Base-by-base conservation (phyloP, 2,113 vertebrate species). In the Psettodes erumei region DNA sequence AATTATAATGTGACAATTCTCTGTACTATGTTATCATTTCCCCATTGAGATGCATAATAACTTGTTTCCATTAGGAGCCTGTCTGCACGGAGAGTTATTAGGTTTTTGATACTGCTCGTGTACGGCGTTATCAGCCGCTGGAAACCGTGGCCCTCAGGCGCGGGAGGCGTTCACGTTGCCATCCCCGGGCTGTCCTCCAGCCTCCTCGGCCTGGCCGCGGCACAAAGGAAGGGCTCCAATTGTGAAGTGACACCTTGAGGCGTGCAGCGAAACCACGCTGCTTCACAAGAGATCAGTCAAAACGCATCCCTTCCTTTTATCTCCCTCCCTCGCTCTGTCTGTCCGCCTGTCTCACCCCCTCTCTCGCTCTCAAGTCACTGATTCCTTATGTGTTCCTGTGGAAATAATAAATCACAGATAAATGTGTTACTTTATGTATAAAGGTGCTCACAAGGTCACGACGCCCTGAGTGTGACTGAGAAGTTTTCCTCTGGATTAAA, bases 1-100 rank as follows among this genome's bases (percentile, higher is more conserved):
- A 75, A 88, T 86, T 76, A 86, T 68, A 85, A 85, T 73, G 85
- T 79, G 73, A 88, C 89, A 75, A 61, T 85, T 86, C 58, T 79
- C 68, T 59, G 62, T 37, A 23, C 60, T 45, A n/a, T 59, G 68
- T 68, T 68, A 82, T 79, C 59, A 73, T 71, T 71, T 71, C 55
- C 27, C 81, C 54, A 78, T 82, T 74, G 53, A 83, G 63, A 77
- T 73, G 83, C 66, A 85, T 77, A 86, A 88, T 85, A 71, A 77
- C 59, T 70, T 73, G 27, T 84, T 81, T 81, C 81, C 75, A 85
- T 90, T 84, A 87, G 86, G 76, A 54, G 71, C 55, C 74, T 45
- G 77, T 77, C 62, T 80, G 56, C 15, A 16, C 47, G 63, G 76
- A 76, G 55, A 82, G 54, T 75, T 81, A 79, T 87, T 73, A 68